These are phyloP conservation scores for Hirudinaria manillensis DNA, from an alignment of 2,888 invertebrate genomes.

Conservation along the genomic window DNA sequence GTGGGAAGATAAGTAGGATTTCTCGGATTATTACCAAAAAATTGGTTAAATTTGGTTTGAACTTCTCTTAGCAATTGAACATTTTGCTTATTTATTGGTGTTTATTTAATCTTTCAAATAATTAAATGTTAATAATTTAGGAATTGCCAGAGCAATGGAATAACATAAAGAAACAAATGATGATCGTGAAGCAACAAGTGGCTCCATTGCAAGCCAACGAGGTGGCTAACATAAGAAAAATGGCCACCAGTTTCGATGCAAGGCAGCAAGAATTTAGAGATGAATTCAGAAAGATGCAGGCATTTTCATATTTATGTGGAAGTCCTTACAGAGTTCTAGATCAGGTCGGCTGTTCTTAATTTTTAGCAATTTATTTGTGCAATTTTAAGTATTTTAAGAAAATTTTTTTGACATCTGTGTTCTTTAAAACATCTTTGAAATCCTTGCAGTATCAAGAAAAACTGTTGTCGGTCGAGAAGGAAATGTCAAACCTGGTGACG, in stretches of 20 bases:
- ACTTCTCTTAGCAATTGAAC: no score
- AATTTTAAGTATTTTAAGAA: neutral
- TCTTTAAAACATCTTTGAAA: slow-evolving; percentile 6
- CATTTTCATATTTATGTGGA: slow-evolving; percentile 52
- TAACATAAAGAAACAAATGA: slow-evolving; percentile 82
- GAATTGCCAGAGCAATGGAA: slow-evolving; percentile 93
- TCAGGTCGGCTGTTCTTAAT: slow-evolving; percentile 30
- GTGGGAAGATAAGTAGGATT: no score
- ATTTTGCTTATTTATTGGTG: no score
- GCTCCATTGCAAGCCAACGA: slow-evolving; percentile 89
- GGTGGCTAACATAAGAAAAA: slow-evolving; percentile 80
- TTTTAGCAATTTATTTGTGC: neutral
- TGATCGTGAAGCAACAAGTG: slow-evolving; percentile 85
- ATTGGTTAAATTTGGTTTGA: no score
- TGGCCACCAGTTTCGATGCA: slow-evolving; percentile 76
- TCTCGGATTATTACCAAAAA: no score
- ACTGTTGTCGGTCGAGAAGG: slow-evolving; percentile 64
- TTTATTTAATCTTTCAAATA: no score
- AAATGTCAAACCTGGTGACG: slow-evolving; percentile 69
- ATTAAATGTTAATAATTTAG: slow-evolving; percentile 53
- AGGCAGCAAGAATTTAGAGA: slow-evolving; percentile 77
- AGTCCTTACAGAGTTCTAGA: slow-evolving; percentile 51
- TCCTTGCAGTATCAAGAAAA: slow-evolving; percentile 60
- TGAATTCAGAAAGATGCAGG: slow-evolving; percentile 65
- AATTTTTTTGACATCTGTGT: neutral